These are phyloP conservation scores for Caenorhabditis brenneri DNA, from an alignment of 1,140 invertebrate genomes.

Conservation along the genomic window DNA sequence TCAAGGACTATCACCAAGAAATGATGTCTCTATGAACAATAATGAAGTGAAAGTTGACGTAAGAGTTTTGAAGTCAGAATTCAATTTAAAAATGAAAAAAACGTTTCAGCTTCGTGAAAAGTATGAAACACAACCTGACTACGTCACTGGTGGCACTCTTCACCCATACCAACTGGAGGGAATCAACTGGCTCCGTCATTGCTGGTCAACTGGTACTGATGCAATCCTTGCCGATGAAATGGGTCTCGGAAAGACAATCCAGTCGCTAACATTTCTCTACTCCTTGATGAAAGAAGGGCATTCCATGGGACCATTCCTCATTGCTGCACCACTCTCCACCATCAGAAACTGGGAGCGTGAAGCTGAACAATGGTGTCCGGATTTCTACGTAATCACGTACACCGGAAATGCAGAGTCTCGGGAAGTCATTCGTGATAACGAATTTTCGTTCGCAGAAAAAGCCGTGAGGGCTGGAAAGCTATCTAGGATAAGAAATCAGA, in stretches of 20 bases:
- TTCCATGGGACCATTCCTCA: slow-evolving; percentile 94
- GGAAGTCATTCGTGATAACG: slow-evolving; percentile 84
- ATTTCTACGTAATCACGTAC: slow-evolving; percentile 98
- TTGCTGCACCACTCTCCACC: slow-evolving; percentile 92
- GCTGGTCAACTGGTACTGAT: slow-evolving; percentile 94
- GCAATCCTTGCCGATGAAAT: slow-evolving; percentile 98
- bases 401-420: slow-evolving; percentile 96
- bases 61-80: too few species aligned
- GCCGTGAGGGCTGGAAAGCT: slow-evolving; percentile 82
- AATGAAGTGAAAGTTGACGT: slow-evolving; percentile 73
- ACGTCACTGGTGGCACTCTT: slow-evolving; percentile 87
- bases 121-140: slow-evolving; percentile 89
- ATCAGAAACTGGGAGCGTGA: slow-evolving; percentile 99
- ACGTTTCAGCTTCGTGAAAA: too few species aligned
- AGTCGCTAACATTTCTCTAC: slow-evolving; percentile 96
- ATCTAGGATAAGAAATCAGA: slow-evolving; percentile 80
- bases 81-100: too few species aligned
- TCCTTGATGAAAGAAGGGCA: slow-evolving; percentile 98
- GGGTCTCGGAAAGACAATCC: slow-evolving; percentile 99
- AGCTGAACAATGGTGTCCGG: slow-evolving; percentile 97
- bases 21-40: slow-evolving; percentile 74
- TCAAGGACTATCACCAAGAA: slow-evolving; percentile 78
- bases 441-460: slow-evolving; percentile 93
- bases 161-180: slow-evolving; percentile 97
- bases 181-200: slow-evolving; percentile 86